phyloP scores from a whole-genome alignment of 2,113 vertebrate genomes.

The Cariama cristata region DNA sequence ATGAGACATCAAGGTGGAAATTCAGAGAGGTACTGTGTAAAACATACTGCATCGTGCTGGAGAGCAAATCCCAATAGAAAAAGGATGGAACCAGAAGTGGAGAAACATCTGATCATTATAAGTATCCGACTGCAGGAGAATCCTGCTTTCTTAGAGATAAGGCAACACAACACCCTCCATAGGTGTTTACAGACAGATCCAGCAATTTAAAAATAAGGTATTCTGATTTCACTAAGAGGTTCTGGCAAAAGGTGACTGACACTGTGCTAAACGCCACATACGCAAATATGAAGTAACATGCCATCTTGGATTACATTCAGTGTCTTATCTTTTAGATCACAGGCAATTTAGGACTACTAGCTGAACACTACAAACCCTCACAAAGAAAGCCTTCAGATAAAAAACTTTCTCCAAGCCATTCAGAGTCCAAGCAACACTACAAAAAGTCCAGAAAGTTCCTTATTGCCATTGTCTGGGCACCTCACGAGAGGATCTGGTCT shows the following conservation, averaged over 20 bases:
- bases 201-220: neutral
- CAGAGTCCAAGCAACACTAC: neutral
- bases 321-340: neutral
- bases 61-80: neutral
- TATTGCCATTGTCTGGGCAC: neutral
- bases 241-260: neutral
- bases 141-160: neutral
- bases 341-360: neutral
- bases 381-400: neutral
- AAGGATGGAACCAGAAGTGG: neutral
- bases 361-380: neutral
- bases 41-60: neutral
- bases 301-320: neutral
- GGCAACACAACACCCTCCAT: neutral
- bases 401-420: neutral
- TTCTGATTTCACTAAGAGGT: neutral
- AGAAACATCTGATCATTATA: neutral
- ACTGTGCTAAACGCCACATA: neutral
- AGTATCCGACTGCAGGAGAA: neutral
- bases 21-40: neutral
- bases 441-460: neutral
- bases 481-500: neutral
- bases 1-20: neutral
- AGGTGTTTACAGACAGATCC: neutral
- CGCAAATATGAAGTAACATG: fast-evolving